These are phyloP conservation scores for Adoxophyes honmai DNA, from an alignment of 1,140 invertebrate genomes.

Conservation along the genomic window DNA sequence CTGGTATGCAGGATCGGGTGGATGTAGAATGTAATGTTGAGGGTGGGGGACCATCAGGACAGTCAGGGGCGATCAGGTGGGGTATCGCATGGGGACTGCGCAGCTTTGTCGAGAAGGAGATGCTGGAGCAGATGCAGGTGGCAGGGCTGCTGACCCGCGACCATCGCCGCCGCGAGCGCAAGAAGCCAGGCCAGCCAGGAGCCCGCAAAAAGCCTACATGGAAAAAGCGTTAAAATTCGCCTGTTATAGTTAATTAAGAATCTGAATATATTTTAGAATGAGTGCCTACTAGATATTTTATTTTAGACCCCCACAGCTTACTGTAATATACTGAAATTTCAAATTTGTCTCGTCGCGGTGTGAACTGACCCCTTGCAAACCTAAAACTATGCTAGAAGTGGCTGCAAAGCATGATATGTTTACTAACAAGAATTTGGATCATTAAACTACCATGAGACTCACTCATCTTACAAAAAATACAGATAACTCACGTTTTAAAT, in stretches of 20 bases:
- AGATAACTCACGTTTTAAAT: too few relatives aligned
- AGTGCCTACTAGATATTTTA: neutral
- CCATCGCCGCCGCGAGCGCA: conserved; percentile 88
- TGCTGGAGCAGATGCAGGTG: conserved; percentile 92
- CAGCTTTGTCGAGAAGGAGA: conserved; percentile 88
- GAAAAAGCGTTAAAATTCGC: conserved; percentile 88
- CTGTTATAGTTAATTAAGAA: conserved; percentile 7
- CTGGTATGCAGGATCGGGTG: conserved; percentile 85
- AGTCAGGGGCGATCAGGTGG: conserved; percentile 91
- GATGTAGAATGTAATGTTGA: conserved; percentile 89
- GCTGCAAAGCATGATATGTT: too few relatives aligned
- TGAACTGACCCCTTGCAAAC: too few relatives aligned
- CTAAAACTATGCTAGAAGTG: too few relatives aligned
- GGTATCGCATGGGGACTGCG: conserved; percentile 88
- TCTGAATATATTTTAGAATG: neutral
- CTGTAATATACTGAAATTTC: too few relatives aligned
- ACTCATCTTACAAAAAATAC: too few relatives aligned
- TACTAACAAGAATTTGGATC: too few relatives aligned
- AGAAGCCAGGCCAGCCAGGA: conserved; percentile 95
- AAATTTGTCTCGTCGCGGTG: too few relatives aligned
- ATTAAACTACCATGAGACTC: too few relatives aligned
- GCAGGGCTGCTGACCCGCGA: conserved; percentile 94
- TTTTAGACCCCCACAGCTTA: neutral
- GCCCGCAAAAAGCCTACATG: conserved; percentile 96
- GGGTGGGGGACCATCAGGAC: conserved; percentile 84